Percentiles rank a stretch among this genome's conserved stretches.
phyloP scores from a whole-genome alignment of 1,140 invertebrate genomes.

The Tenebrio molitor region DNA sequence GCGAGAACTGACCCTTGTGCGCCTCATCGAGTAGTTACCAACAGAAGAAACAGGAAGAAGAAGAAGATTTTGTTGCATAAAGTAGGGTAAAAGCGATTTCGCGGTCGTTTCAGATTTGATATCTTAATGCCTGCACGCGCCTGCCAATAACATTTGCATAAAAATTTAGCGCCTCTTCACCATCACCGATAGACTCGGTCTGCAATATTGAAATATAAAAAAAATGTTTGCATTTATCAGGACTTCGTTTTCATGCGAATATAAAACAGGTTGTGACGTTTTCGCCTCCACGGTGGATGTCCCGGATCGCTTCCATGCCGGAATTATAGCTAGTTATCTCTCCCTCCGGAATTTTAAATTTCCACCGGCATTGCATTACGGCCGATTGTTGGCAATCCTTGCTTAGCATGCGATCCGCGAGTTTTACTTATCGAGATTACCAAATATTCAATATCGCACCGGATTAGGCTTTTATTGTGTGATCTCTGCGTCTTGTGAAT shows the following conservation, averaged over 20 bases:
- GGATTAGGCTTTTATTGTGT: conserved; percentile 58
- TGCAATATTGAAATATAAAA: conserved; percentile 57
- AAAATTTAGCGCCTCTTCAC: conserved; percentile 32
- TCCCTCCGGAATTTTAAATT: conserved; percentile 49
- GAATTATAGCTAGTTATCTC: conserved; percentile 58
- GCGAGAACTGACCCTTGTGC: conserved; percentile 1
- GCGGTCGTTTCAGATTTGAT: conserved; percentile 9
- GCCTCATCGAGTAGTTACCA: neutral
- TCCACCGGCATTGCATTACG: conserved; percentile 44
- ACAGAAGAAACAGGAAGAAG: too few species aligned
- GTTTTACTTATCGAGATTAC: conserved; percentile 55
- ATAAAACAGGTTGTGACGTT: conserved; percentile 57
- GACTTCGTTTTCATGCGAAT: conserved; percentile 55
- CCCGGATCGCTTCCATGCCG: conserved; percentile 50
- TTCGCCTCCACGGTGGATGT: conserved; percentile 19
- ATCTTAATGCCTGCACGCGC: conserved; percentile 22
- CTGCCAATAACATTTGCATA: conserved; percentile 32
- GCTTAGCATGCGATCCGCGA: conserved; percentile 52
- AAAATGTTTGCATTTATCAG: conserved; percentile 59
- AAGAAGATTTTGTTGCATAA: too few species aligned
- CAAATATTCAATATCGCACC: conserved; percentile 56
- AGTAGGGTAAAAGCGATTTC: too few species aligned
- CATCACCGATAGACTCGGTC: neutral
- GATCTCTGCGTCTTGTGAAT: conserved; percentile 22
- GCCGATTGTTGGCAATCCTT: conserved; percentile 51